A percentile compares a stretch with the other conserved stretches of the same genome.
These are phyloP conservation scores for Tetrapedia diversipes DNA, from an alignment of 2,888 invertebrate species.

Conservation along the genomic window DNA sequence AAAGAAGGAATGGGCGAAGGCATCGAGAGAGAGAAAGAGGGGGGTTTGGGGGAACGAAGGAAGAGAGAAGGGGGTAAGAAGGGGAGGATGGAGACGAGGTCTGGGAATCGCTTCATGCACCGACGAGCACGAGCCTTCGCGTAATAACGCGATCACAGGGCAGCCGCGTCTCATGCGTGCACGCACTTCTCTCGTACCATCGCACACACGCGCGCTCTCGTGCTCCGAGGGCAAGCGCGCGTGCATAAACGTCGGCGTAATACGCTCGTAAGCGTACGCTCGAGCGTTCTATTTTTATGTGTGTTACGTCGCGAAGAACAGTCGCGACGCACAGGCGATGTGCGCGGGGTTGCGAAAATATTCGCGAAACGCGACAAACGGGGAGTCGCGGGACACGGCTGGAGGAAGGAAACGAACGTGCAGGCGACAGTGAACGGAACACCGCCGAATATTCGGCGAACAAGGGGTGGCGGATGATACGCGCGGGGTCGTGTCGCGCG, in stretches of 20 bases:
- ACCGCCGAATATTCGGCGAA: constrained; percentile 7
- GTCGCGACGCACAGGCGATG: too few relatives aligned
- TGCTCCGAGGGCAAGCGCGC: constrained; percentile 40
- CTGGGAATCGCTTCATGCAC: constrained; percentile 78
- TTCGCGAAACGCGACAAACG: constrained; percentile 5
- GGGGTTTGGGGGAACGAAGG: constrained; percentile 23
- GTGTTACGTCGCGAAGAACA: constrained; percentile 21
- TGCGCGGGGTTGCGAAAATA: constrained; percentile 7
- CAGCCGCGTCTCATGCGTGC: constrained; percentile 65
- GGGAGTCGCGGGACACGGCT: too few relatives aligned
- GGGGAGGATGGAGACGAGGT: constrained; percentile 53
- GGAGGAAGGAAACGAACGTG: too few relatives aligned
- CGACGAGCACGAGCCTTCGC: constrained; percentile 75
- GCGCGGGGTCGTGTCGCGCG: neutral
- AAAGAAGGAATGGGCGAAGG: too few relatives aligned
- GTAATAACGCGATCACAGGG: constrained; percentile 78
- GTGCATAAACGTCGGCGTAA: constrained; percentile 49
- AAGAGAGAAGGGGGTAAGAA: neutral
- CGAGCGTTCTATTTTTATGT: constrained; percentile 62
- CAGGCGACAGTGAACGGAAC: neutral
- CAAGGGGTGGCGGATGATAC: neutral
- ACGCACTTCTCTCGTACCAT: constrained; percentile 57
- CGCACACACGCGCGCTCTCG: constrained; percentile 41
- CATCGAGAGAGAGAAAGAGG: constrained; percentile 29
- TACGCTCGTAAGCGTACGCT: constrained; percentile 41